Conservation (phyloP, 1,140 invertebrate species). For the Luehdorfia chinensis region DNA sequence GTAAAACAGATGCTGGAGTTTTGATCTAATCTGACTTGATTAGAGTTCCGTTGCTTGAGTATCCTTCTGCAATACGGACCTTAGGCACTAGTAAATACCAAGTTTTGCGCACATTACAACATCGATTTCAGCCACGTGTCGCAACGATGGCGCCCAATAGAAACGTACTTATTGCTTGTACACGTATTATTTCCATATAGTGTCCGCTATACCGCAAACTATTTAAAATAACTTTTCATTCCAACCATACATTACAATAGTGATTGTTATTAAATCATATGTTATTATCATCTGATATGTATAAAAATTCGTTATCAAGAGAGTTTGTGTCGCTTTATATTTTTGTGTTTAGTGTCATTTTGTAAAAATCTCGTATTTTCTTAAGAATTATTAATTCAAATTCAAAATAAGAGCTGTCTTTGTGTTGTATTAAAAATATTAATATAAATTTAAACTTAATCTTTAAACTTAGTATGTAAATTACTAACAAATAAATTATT, state of each 20-base stretch:
- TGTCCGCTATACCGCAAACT: constrained; percentile 66
- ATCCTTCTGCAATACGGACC: no score
- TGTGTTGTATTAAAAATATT: no score
- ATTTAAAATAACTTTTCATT: constrained; percentile 59
- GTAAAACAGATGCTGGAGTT: no score
- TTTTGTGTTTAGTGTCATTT: not conserved
- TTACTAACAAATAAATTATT: no score
- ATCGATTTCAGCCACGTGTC: constrained; percentile 59
- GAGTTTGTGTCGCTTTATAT: constrained; percentile 18
- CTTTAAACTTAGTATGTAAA: no score
- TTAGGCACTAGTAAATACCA: constrained; percentile 47
- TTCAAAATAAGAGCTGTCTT: no score
- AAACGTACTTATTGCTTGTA: constrained; percentile 74
- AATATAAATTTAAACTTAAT: no score
- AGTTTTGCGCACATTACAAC: constrained; percentile 69
- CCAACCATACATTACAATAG: constrained; percentile 32
- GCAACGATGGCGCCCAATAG: constrained; percentile 54
- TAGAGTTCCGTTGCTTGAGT: no score
- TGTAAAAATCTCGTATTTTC: constrained; percentile 18
- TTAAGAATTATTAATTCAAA: no score
- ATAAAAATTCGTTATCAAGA: constrained; percentile 28
- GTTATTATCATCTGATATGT: constrained; percentile 73
- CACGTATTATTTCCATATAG: constrained; percentile 65
- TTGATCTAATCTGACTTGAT: no score
- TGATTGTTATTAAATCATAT: constrained; percentile 45